phyloP scores from a whole-genome alignment of 2,113 vertebrate genomes.

The Aspiorhynchus laticeps region DNA sequence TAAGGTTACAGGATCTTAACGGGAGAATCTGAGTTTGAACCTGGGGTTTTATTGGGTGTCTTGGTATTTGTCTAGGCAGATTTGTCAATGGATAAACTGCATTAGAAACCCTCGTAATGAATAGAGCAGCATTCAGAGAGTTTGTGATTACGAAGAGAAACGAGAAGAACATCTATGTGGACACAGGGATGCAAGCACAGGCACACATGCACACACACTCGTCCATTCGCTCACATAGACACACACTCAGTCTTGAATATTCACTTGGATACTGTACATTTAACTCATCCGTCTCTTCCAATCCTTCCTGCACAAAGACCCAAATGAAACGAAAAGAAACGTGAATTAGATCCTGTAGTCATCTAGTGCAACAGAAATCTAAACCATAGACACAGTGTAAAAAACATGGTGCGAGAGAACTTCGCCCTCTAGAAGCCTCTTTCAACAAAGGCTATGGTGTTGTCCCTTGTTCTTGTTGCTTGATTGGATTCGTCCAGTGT shows the following conservation, averaged over 20 bases:
- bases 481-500: slow-evolving; percentile 59
- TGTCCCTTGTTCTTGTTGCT: slow-evolving; percentile 67
- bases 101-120: slow-evolving; percentile 45
- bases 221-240: slow-evolving; percentile 38
- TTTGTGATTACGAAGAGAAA: slow-evolving; percentile 46
- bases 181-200: slow-evolving; percentile 52
- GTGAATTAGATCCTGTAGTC: slow-evolving; percentile 87
- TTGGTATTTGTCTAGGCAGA: slow-evolving; percentile 34
- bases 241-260: slow-evolving; percentile 53
- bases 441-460: slow-evolving; percentile 88
- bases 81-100: slow-evolving; percentile 19
- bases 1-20: slow-evolving; percentile 50
- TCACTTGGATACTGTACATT: slow-evolving; percentile 52
- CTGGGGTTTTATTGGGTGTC: slow-evolving; percentile 24
- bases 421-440: slow-evolving; percentile 87
- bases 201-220: slow-evolving; percentile 54
- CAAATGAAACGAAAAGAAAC: slow-evolving; percentile 70
- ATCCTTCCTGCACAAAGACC: slow-evolving; percentile 68
- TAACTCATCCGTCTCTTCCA: slow-evolving; percentile 57
- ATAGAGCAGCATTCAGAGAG: slow-evolving; percentile 57
- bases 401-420: slow-evolving; percentile 96
- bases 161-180: slow-evolving; percentile 45
- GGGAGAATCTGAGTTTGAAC: slow-evolving; percentile 21
- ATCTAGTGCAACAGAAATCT: slow-evolving; percentile 93
- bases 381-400: slow-evolving; percentile 98